Base-by-base conservation (phyloP, 2,797 vertebrate genomes). In the Mormyrus hasselquistii region DNA sequence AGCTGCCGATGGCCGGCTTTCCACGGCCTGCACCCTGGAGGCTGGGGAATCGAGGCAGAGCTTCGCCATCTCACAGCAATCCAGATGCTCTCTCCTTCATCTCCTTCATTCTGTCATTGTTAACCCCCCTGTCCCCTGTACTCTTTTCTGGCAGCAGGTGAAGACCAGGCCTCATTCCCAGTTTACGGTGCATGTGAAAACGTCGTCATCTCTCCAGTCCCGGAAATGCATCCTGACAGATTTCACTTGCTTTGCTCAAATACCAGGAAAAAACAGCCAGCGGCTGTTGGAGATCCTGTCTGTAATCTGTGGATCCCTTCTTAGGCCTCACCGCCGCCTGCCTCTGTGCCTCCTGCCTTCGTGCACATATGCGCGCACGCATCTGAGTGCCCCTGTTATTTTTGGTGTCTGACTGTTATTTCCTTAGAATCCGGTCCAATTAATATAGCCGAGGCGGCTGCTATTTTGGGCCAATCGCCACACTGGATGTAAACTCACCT, bases 221-320 rank as follows among this genome's bases (percentile, higher is more conserved):
- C 92, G 89, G 91, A 93, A 86, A 89, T 91, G 91, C 82, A 7
- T 89, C 87, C 87, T 76, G 89, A 55, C 62, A 88, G 87, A 93
- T 92, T 49, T 73, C 88, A 85, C 6, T 89, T 84, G 65, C 91
- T 93, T 93, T 93, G 90, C 89, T 89, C 90, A 91, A 93, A 93
- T 91, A 88, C 90, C 86, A 55, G 91, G 79, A 87, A 91, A 90
- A 76, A 92, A 90, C 86, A 82, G 19, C 52, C 49, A 1, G 53
- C 88, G 89, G 88, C 1, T 44, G 59, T 87, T 89, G 14, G 34
- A 87, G 91, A 90, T 88, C 87, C 86, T 87, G 86, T 69, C 62
- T 49, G 25, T 90, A 90, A 89, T 93, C 93, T 91, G 49, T 82
- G 10, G 5, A 59, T 89, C 88, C 90, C 65, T 91, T 91, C 91